Evolutionary conservation across 2,113 vertebrate genomes (phyloP).

Genomic region (Lagopus leucura): DNA sequence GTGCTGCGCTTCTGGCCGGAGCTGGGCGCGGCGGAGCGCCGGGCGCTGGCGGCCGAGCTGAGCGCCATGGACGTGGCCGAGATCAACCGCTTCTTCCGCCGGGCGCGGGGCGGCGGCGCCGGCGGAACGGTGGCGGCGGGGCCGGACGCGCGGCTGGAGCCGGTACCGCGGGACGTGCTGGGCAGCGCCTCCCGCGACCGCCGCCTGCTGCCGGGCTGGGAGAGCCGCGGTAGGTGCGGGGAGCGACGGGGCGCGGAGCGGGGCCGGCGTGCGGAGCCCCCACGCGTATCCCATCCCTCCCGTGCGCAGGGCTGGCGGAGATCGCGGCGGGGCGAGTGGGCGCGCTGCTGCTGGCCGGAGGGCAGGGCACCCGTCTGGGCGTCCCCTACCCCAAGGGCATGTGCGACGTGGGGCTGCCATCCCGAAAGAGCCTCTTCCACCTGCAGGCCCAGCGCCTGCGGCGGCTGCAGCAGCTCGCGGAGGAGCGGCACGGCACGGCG

Average conservation of each 20-base stretch:
- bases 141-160: constrained; percentile 87
- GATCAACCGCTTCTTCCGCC: constrained; percentile 85
- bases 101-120: constrained; percentile 77
- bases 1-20: constrained; percentile 87
- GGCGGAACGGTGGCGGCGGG: constrained; percentile 66
- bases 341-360: constrained; percentile 90
- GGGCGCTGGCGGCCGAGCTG: constrained; percentile 78
- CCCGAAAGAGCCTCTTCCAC: constrained; percentile 97
- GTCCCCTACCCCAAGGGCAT: constrained; percentile 96
- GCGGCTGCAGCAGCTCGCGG: constrained; percentile 89
- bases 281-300: not conserved
- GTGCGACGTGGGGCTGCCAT: constrained; percentile 94
- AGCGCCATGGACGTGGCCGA: constrained; percentile 84
- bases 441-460: constrained; percentile 94
- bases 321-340: constrained; percentile 78
- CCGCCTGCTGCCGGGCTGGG: constrained; percentile 84
- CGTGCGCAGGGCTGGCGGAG: constrained; percentile 44
- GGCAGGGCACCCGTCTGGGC: constrained; percentile 93
- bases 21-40: constrained; percentile 76
- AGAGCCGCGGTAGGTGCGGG: constrained; percentile 81
- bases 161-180: constrained; percentile 87
- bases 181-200: constrained; percentile 89
- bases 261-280: not conserved
- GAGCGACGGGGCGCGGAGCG: not conserved
- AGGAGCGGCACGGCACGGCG: constrained; percentile 78